A percentile compares a stretch with the other conserved stretches of the same genome.
These are phyloP conservation scores for Lysandra coridon DNA, from an alignment of 2,888 invertebrate species.

Conservation along the genomic window DNA sequence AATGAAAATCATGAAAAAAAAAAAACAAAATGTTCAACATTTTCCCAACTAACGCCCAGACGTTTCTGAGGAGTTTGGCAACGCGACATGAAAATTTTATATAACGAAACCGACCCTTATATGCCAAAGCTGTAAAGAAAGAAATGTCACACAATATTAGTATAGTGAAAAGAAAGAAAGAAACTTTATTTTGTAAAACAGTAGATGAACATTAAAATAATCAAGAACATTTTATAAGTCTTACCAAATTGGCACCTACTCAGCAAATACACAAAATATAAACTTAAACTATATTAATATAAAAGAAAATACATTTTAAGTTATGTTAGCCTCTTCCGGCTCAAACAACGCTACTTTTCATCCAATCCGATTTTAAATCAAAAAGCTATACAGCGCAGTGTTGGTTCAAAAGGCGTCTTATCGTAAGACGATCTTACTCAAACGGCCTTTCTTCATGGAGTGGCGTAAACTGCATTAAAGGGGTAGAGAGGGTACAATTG, in stretches of 20 bases:
- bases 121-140: neutral
- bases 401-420: constrained; percentile 12
- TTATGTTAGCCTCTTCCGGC: neutral
- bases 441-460: neutral
- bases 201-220: too few species aligned
- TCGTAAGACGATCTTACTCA: constrained; percentile 18
- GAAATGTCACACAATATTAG: neutral
- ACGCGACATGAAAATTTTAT: too few species aligned
- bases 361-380: constrained; percentile 13
- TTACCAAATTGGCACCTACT: too few species aligned
- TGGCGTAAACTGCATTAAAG: constrained; percentile 5
- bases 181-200: too few species aligned
- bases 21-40: too few species aligned
- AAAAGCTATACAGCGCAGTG: neutral
- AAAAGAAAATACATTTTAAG: neutral
- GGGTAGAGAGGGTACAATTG: neutral
- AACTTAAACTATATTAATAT: neutral
- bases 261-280: neutral
- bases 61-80: too few species aligned
- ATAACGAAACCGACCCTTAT: too few species aligned
- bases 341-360: neutral
- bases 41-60: too few species aligned
- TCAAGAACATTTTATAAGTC: too few species aligned
- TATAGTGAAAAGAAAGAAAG: neutral
- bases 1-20: too few species aligned